Evolutionary conservation across 2,888 invertebrate genomes (phyloP).

Genomic region (Acrobasis repandana): DNA sequence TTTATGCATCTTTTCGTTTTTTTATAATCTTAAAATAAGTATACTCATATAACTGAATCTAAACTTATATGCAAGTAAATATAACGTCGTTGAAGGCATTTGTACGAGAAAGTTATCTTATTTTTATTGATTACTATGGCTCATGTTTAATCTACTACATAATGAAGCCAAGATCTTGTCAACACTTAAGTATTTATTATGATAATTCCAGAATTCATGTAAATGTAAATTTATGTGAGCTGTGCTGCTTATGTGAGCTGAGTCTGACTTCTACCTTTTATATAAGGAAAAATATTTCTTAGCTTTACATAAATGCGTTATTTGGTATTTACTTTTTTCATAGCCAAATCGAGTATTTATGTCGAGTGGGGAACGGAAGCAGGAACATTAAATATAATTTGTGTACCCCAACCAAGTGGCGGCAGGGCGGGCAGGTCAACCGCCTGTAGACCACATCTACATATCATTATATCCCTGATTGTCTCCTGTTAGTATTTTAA

Average conservation of each 20-base stretch:
- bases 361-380: slow-evolving; percentile 16
- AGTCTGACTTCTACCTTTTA: not conserved
- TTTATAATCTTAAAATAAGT: too few relatives aligned
- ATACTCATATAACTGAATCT: too few relatives aligned
- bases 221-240: not conserved
- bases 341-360: slow-evolving; percentile 17
- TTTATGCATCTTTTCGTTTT: too few relatives aligned
- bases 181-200: not conserved
- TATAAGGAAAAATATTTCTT: slow-evolving; percentile 7
- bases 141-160: not conserved
- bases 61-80: too few relatives aligned
- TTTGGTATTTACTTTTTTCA: slow-evolving; percentile 5
- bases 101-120: too few relatives aligned
- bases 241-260: too few relatives aligned
- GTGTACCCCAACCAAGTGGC: slow-evolving; percentile 30
- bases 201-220: not conserved
- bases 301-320: slow-evolving; percentile 5
- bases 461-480: slow-evolving; percentile 63
- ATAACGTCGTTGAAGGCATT: too few relatives aligned
- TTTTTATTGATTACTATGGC: too few relatives aligned
- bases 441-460: slow-evolving; percentile 56
- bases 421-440: slow-evolving; percentile 56
- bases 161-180: not conserved
- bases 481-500: slow-evolving; percentile 64
- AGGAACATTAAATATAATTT: slow-evolving; percentile 29